These are phyloP conservation scores for Myotis vivesi DNA, from an alignment of 2,797 vertebrate genomes.

Conservation along the genomic window DNA sequence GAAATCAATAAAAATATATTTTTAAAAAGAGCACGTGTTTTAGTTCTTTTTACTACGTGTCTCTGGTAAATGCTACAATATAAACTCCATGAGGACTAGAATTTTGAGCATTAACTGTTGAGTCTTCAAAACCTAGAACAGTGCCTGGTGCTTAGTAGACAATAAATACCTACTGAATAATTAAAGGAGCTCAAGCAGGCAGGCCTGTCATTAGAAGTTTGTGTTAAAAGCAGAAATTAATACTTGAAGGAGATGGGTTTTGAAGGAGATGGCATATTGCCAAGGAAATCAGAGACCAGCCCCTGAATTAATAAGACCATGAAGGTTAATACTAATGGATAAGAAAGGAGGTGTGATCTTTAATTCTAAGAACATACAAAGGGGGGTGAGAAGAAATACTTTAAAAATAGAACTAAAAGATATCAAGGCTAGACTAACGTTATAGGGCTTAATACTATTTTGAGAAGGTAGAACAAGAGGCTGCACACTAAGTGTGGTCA, in stretches of 20 bases:
- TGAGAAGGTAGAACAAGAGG: background rate
- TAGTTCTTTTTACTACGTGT: background rate
- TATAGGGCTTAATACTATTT: background rate
- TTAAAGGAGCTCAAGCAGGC: background rate
- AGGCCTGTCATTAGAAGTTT: background rate
- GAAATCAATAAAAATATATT: too few relatives aligned
- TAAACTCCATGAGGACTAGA: background rate
- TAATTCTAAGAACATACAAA: conserved; percentile 17
- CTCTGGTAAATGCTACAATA: background rate
- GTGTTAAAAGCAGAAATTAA: background rate
- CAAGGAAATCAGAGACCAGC: background rate
- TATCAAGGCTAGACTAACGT: background rate
- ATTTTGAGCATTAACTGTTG: conserved; percentile 24
- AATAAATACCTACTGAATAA: conserved; percentile 29
- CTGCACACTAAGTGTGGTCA: background rate
- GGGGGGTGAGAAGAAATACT: background rate
- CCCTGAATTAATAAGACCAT: background rate
- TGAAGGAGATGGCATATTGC: background rate
- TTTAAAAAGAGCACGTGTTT: background rate
- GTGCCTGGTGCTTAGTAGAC: background rate
- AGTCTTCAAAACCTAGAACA: background rate
- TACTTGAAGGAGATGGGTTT: background rate
- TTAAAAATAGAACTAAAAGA: conserved; percentile 35
- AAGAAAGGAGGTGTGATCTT: background rate
- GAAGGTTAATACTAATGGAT: background rate